Conservation (phyloP, 2,797 vertebrate species). For the Phataginus tricuspis region DNA sequence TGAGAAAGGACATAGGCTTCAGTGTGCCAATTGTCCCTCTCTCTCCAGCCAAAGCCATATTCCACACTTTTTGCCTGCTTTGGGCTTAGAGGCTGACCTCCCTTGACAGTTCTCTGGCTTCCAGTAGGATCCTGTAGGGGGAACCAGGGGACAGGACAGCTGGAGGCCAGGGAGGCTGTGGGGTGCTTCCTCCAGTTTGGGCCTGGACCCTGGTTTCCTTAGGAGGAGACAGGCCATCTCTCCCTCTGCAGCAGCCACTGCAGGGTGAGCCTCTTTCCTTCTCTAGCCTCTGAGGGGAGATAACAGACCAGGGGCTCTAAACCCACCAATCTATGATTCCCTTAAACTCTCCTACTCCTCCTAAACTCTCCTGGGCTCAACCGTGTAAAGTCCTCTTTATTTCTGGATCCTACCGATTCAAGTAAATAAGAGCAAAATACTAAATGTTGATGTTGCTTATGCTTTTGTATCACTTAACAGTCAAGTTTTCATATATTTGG, state of each 20-base stretch:
- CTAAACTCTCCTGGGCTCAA: too few species aligned
- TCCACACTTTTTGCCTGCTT: background rate
- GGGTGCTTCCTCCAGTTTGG: background rate
- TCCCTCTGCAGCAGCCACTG: too few species aligned
- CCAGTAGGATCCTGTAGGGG: background rate
- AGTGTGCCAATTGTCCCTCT: rapidly evolving
- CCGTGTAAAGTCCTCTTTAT: background rate
- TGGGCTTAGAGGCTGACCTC: background rate
- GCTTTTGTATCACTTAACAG: background rate
- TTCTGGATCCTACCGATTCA: background rate
- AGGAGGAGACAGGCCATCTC: rapidly evolving
- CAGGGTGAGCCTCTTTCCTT: background rate
- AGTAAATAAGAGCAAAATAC: too few species aligned
- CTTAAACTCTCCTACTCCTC: rapidly evolving
- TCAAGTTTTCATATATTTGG: background rate
- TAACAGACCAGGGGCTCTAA: rapidly evolving
- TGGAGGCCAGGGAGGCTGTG: background rate
- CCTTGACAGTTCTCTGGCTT: rapidly evolving
- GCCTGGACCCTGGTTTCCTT: background rate
- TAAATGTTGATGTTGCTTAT: background rate
- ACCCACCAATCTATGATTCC: rapidly evolving
- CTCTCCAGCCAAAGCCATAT: background rate
- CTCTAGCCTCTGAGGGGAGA: background rate
- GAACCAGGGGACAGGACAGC: rapidly evolving
- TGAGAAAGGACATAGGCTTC: background rate